Evolutionary conservation across 1,140 invertebrate genomes (phyloP).

Genomic region (Heliconius eleuchia): DNA sequence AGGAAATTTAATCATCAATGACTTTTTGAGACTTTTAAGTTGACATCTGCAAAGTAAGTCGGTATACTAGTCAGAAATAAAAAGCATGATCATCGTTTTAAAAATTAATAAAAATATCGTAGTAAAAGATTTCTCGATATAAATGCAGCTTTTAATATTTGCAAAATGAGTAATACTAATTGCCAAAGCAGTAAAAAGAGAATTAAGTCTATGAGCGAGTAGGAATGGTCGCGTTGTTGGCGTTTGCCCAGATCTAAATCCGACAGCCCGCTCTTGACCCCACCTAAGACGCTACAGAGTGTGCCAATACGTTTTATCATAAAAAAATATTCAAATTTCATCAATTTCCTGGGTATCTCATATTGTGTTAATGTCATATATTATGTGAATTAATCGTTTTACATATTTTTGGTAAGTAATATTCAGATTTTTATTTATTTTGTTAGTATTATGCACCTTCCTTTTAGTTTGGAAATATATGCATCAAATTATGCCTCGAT

Average conservation of each 20-base stretch:
- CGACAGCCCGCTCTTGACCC: constrained; percentile 72
- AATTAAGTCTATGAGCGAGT: constrained; percentile 37
- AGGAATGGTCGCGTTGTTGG: constrained; percentile 53
- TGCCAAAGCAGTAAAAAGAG: constrained; percentile 34
- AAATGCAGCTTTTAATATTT: constrained; percentile 12
- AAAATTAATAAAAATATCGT: not conserved
- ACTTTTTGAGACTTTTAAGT: too few relatives aligned
- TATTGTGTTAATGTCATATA: not conserved
- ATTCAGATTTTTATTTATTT: not conserved
- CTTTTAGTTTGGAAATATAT: constrained; percentile 15
- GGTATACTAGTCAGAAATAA: not conserved
- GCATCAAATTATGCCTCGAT: constrained; percentile 36
- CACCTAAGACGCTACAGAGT: constrained; percentile 60
- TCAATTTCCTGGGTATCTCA: not conserved
- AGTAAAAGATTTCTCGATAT: not conserved
- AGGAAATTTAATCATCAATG: too few relatives aligned
- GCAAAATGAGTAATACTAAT: constrained; percentile 28
- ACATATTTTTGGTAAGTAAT: constrained; percentile 11
- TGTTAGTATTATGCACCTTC: constrained; percentile 16
- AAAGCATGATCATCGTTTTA: too few relatives aligned
- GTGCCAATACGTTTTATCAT: constrained; percentile 53
- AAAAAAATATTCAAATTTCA: constrained; percentile 9
- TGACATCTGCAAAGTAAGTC: too few relatives aligned
- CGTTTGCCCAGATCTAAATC: constrained; percentile 72
- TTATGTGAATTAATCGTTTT: constrained; percentile 2